Evolutionary conservation across 2,888 invertebrate genomes (phyloP), one percentile per base, ranked within the genome.

Genomic region (Heliconius charithonia): DNA sequence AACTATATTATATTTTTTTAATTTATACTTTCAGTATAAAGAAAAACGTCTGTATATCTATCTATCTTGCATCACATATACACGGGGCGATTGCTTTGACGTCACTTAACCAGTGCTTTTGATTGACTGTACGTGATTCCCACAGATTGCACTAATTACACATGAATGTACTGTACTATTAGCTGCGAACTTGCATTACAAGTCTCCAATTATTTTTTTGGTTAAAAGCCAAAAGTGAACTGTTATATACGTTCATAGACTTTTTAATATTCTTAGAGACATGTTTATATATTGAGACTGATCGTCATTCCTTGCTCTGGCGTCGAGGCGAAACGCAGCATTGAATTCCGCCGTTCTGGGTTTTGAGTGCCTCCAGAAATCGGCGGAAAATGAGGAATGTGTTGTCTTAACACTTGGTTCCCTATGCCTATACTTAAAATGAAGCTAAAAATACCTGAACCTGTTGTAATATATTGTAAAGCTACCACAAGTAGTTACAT

Each of bases 181-280:
- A 78, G 67, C 29, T 74, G 37, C 32, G 67, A 73, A 59, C 73
- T 74, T 62, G 73, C 77, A 69, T 56, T 67, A 29, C 69, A 41
- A 41, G 75, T 45, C 45, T 72, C 80, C 75, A 80, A 80, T 81
- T 78, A 78, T 76, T 78, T 81, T 78, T 78, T 77, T 80, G 80
- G 79, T 76, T 74, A 70, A 32, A 12, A 63, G 76, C 80, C 78
- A 80, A 81, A 76, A 77, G 76, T 56, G 73, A 73, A 76, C 29
- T 62, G 74, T 70, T 71, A n/a, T 32, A 77, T 56, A 67, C 22
- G 27, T 56, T 45, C 41, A 62, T 62, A 67, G 10, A 74, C 22
- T n/a, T 65, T 19, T 45, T 27, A 22, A 65, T 74, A 27, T 37
- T 37, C 12, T 62, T 25, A 12, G 4, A 16, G 16, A 63, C 27